These are phyloP conservation scores for Onthophagus sagittarius DNA, from an alignment of 2,888 invertebrate genomes.

Conservation along the genomic window DNA sequence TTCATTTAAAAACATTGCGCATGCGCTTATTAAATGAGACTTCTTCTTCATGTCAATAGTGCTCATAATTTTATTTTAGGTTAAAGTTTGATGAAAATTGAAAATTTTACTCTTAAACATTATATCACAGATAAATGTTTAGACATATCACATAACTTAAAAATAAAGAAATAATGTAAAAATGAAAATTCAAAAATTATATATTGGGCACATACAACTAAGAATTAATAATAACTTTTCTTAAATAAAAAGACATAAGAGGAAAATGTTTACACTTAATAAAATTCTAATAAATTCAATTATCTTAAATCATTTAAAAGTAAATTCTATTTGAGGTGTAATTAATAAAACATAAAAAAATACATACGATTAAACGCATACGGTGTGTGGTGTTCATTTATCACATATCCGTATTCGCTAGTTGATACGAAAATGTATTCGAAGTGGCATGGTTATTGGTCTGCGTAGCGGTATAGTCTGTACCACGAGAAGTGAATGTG, in stretches of 20 bases:
- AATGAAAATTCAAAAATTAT: too few relatives aligned
- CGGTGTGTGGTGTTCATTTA: slow-evolving; percentile 48
- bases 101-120: not conserved
- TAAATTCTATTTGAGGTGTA: not conserved
- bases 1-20: too few relatives aligned
- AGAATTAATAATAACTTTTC: too few relatives aligned
- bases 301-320: not conserved
- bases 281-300: too few relatives aligned
- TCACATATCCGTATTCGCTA: slow-evolving; percentile 48
- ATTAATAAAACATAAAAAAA: not conserved
- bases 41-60: too few relatives aligned
- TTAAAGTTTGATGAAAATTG: not conserved
- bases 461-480: slow-evolving; percentile 40
- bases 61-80: not conserved
- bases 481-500: too few relatives aligned
- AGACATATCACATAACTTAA: not conserved
- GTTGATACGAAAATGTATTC: slow-evolving; percentile 48
- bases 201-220: too few relatives aligned
- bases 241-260: too few relatives aligned
- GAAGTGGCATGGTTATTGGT: slow-evolving; percentile 41
- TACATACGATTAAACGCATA: slow-evolving; percentile 48
- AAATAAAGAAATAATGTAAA: not conserved
- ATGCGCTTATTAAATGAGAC: too few relatives aligned
- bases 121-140: not conserved
- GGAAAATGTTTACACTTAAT: too few relatives aligned